These are phyloP conservation scores for Temnothorax unifasciatus DNA, from an alignment of 2,888 invertebrate species.

Conservation along the genomic window DNA sequence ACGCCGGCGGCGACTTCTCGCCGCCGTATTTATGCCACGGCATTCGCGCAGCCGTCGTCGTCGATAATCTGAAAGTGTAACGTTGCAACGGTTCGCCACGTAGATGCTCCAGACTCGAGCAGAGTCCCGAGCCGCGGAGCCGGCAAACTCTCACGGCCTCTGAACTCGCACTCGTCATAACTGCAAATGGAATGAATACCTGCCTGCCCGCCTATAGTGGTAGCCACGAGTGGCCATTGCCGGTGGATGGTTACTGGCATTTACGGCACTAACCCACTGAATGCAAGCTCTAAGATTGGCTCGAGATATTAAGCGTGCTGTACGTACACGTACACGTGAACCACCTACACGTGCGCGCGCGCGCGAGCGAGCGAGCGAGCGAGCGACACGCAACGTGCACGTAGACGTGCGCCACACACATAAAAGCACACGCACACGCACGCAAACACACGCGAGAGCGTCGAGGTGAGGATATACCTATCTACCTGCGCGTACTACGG, in stretches of 20 bases:
- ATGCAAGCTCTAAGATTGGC: constrained; percentile 83
- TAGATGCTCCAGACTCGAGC: constrained; percentile 70
- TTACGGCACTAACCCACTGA: constrained; percentile 82
- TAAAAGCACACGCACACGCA: neutral
- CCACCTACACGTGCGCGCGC: constrained; percentile 55
- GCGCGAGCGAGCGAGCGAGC: constrained; percentile 50
- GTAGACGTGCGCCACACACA: constrained; percentile 29
- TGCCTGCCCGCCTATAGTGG: constrained; percentile 78
- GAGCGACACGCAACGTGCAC: constrained; percentile 41
- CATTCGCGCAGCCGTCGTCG: constrained; percentile 36
- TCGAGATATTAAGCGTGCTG: constrained; percentile 82
- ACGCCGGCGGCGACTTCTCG: neutral
- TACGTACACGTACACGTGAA: constrained; percentile 64
- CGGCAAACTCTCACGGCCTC: constrained; percentile 84
- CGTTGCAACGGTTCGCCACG: constrained; percentile 57
- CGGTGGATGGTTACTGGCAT: constrained; percentile 81
- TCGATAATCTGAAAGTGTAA: constrained; percentile 65
- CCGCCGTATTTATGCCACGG: constrained; percentile 10
- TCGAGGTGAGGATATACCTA: constrained; percentile 67
- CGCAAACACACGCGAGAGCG: constrained; percentile 40
- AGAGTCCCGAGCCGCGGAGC: constrained; percentile 66
- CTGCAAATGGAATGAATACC: constrained; percentile 85
- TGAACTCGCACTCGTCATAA: constrained; percentile 85
- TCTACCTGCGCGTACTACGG: constrained; percentile 73
- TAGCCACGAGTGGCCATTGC: constrained; percentile 81